Evolutionary conservation across 2,888 invertebrate species (phyloP).

Genomic region (Dryobotodes eremita): DNA sequence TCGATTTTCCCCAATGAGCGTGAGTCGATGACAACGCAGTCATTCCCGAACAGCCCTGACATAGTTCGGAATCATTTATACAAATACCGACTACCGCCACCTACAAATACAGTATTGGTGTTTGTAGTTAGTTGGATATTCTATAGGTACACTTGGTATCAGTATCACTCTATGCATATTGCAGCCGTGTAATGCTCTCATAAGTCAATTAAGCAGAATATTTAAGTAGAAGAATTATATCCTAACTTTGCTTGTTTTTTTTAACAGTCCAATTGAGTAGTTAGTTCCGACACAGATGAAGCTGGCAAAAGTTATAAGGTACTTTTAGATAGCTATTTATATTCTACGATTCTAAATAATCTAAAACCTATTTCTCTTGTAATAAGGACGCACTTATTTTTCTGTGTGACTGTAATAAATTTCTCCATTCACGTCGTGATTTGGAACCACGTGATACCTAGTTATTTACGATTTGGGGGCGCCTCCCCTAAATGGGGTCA

Average conservation of each 20-base stretch:
- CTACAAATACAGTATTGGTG: not conserved
- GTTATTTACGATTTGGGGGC: constrained; percentile 73
- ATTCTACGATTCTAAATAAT: constrained; percentile 37
- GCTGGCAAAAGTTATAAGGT: not conserved
- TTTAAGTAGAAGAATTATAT: not conserved
- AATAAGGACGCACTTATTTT: constrained; percentile 70
- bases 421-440: constrained; percentile 72
- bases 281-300: not conserved
- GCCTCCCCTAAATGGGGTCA: constrained; percentile 70
- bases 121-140: constrained; percentile 7
- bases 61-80: constrained; percentile 48
- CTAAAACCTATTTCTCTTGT: constrained; percentile 43
- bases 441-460: constrained; percentile 72
- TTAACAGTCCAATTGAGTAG: not conserved
- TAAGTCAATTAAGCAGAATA: not conserved
- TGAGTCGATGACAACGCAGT: constrained; percentile 34
- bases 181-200: not conserved
- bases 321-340: constrained; percentile 8
- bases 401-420: constrained; percentile 73
- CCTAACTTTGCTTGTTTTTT: not conserved
- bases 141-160: not conserved
- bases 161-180: not conserved
- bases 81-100: constrained; percentile 22
- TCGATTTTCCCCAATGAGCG: constrained; percentile 36
- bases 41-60: constrained; percentile 29